phyloP scores from a whole-genome alignment of 2,888 invertebrate genomes.

The Mongoloraphidia duomilia region DNA sequence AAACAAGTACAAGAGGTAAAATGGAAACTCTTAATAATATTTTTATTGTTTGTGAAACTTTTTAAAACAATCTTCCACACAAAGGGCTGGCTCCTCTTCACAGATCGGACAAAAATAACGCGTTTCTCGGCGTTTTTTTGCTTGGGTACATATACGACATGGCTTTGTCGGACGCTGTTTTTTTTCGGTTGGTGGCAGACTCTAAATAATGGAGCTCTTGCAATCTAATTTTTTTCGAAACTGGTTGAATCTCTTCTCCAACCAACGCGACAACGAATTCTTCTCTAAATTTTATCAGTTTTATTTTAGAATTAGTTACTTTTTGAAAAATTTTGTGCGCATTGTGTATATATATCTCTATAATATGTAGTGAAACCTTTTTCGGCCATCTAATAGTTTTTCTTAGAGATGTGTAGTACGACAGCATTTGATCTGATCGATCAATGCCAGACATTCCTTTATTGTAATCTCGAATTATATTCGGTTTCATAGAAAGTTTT shows the following conservation, averaged over 20 bases:
- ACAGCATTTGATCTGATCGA: conserved; percentile 16
- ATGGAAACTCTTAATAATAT: neutral
- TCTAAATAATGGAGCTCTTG: conserved; percentile 13
- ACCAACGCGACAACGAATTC: conserved; percentile 13
- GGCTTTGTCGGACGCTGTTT: conserved; percentile 13
- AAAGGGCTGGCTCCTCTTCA: conserved; percentile 15
- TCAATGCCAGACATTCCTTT: conserved; percentile 16
- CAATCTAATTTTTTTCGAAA: conserved; percentile 12
- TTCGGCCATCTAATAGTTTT: conserved; percentile 15
- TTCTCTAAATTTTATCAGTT: conserved; percentile 16
- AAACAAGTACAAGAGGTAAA: too few relatives aligned
- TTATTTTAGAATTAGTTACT: conserved; percentile 15
- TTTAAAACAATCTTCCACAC: conserved; percentile 17
- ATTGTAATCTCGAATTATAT: conserved; percentile 16
- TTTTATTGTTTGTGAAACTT: conserved; percentile 15
- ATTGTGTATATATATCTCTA: conserved; percentile 14
- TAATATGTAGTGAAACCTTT: conserved; percentile 9
- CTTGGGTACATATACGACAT: conserved; percentile 11
- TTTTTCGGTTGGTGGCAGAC: conserved; percentile 11
- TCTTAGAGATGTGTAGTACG: conserved; percentile 15
- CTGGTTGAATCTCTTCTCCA: conserved; percentile 14
- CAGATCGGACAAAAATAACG: conserved; percentile 15
- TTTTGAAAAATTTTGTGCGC: conserved; percentile 16
- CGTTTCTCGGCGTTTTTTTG: conserved; percentile 15
- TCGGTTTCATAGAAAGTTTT: conserved; percentile 16